Base-by-base conservation (phyloP, 2,797 vertebrate genomes). In the Silurus lanzhouensis region DNA sequence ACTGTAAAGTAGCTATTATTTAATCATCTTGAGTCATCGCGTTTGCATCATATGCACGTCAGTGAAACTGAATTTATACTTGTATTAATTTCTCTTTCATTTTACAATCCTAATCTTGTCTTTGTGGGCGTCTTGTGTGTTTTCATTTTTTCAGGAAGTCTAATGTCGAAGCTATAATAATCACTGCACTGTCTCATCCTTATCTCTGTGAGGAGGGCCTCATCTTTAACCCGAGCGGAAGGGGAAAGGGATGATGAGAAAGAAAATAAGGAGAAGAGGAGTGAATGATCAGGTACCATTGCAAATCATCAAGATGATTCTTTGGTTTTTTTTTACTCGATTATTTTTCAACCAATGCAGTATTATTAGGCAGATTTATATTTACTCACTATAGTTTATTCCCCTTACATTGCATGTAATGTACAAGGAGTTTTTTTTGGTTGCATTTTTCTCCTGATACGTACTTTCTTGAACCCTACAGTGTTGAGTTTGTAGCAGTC, bases 201-300 rank as follows among this genome's bases (percentile, higher is more conserved):
- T 67, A 84, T 79, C 75, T 94, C 92, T 94, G 67, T 25, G 93
- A 95, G 94, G 93, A 94, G 92, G 94, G 93, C 93, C 90, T 93
- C 94, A 95, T 92, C 95, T 95, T 94, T 95, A 94, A 94, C 93
- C 93, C 91, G 93, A 92, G 94, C 94, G 92, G 93, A 94, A 95
- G 94, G 94, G 88, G 94, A 95, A 95, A 92, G 94, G 67, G 94
- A 93, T 92, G 82, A 81, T 52, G 61, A 74, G 82, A 84, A 72
- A 72, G 83, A 93, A 95, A 94, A 67, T 27, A 82, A 2, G 75
- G 94, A 95, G 91, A 93, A 94, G 88, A 86, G 81, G 0, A 91
- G 92, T 93, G 94, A 93, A 92, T 92, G 92, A 93, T 92, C 93
- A 94, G 92, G 95, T 93, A 95, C 95, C 94, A 92, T 15, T 75